Base-by-base conservation (phyloP, 2,888 invertebrate species). In the Acronicta psi region DNA sequence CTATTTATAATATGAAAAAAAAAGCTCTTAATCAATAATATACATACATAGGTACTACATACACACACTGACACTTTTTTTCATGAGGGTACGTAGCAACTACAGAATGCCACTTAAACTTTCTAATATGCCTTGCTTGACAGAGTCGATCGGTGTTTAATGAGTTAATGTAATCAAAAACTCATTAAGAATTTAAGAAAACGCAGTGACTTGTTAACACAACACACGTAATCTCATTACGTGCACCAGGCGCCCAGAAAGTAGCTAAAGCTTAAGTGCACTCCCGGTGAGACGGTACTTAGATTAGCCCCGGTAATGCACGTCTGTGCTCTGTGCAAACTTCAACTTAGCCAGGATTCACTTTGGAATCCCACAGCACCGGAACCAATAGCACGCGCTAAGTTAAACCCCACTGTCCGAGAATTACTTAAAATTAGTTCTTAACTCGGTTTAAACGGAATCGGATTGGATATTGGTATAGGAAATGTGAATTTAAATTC, bases 211-310 rank as follows among this genome's bases (percentile, higher is more conserved):
- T 69, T 75, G 67, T 61, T 69, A 60, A 78, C 59, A 60, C 67
- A 72, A 71, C 51, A 68, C 70, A 79, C 77, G 73, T 72, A 77
- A 77, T 77, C 72, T 72, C 68, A 71, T 77, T 77, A 64, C 60
- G 51, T 34, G 70, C 63, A 73, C 72, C 68, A 76, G 79, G 76
- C 60, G 63, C 53, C 44, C 76, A 75, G 73, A 76, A 77, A 73
- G 70, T 69, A 73, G 71, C 52, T 29, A 63, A 60, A 77, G 76
- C 73, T 77, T 77, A 78, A 79, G 77, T 78, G 80, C 77, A 77
- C 73, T 80, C 65, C 65, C 67, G 64, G 62, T 61, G 69, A 72
- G 76, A 61, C 69, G 69, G 65, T 64, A 69, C 71, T 73, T 67
- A 72, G 77, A 79, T 80, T 78, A 78, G 70, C 68, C 50, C 58